Evolutionary conservation across 2,113 vertebrate genomes (phyloP).

Genomic region (Baryphthengus martii): DNA sequence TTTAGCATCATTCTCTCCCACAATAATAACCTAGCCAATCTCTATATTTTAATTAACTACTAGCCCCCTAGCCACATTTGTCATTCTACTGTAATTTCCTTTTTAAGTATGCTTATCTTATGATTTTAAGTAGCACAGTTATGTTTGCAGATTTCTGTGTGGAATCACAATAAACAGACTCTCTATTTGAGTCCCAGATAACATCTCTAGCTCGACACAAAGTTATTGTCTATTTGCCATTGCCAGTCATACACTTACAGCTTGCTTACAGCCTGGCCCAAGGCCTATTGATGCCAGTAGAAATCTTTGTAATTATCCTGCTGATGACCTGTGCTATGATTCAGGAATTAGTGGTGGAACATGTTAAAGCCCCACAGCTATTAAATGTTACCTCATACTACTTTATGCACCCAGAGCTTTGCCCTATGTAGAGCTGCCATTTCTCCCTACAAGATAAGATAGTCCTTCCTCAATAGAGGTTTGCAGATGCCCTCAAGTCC

Average conservation of each 20-base stretch:
- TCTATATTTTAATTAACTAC: neutral
- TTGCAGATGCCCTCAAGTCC: neutral
- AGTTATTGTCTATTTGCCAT: neutral
- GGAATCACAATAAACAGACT: neutral
- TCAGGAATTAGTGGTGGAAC: neutral
- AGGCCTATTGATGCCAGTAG: neutral
- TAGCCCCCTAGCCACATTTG: constrained; percentile 1
- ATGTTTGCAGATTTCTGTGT: neutral
- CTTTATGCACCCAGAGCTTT: neutral
- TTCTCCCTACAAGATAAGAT: neutral
- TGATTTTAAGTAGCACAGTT: neutral
- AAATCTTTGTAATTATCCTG: neutral
- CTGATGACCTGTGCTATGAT: neutral
- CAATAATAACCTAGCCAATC: neutral
- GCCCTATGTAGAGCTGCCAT: neutral
- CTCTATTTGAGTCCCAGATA: neutral
- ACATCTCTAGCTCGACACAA: neutral
- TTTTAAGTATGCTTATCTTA: constrained; percentile 47
- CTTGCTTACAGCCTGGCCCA: neutral
- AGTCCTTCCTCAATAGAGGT: neutral
- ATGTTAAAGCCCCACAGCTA: neutral
- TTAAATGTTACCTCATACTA: neutral
- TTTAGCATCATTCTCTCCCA: neutral
- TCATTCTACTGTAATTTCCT: constrained; percentile 34
- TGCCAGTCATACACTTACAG: neutral